Evolutionary conservation across 1,140 invertebrate genomes (phyloP).

Genomic region (Drosophila eugracilis): DNA sequence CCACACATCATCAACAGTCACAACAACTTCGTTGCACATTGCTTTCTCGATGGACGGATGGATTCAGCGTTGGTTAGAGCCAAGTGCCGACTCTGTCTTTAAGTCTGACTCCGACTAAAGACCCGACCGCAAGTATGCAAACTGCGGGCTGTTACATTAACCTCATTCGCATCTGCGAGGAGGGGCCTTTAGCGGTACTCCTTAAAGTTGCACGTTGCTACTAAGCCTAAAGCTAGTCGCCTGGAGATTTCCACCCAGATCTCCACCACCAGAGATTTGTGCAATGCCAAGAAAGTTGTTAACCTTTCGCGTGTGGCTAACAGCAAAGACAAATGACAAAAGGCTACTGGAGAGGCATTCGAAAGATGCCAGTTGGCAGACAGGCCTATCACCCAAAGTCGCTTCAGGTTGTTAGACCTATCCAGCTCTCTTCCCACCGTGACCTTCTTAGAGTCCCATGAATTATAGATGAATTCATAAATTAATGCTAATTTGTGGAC

Average conservation of each 20-base stretch:
- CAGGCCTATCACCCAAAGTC: background rate
- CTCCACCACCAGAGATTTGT: constrained; percentile 33
- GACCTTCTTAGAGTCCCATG: constrained; percentile 45
- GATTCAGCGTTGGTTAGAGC: background rate
- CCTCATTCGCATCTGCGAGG: constrained; percentile 37
- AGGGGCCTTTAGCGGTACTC: constrained; percentile 47
- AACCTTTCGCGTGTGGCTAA: constrained; percentile 54
- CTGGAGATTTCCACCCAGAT: constrained; percentile 23
- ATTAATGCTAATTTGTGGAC: constrained; percentile 46
- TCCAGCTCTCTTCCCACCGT: constrained; percentile 14
- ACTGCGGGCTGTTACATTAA: constrained; percentile 57
- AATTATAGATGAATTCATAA: constrained; percentile 43
- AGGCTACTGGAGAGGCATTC: constrained; percentile 46
- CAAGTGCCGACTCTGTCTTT: constrained; percentile 1
- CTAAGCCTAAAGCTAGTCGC: constrained; percentile 9
- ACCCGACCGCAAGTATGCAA: constrained; percentile 56
- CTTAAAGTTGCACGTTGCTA: constrained; percentile 39
- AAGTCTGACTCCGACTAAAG: constrained; percentile 33
- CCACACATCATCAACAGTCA: constrained; percentile 30
- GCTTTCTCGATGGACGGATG: constrained; percentile 19
- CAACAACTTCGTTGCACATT: constrained; percentile 17
- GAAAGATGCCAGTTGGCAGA: constrained; percentile 16
- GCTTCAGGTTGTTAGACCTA: constrained; percentile 1
- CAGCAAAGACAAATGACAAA: constrained; percentile 58
- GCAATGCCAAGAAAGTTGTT: constrained; percentile 57